phyloP scores from a whole-genome alignment of 2,888 invertebrate species.

The Diloba caeruleocephala region DNA sequence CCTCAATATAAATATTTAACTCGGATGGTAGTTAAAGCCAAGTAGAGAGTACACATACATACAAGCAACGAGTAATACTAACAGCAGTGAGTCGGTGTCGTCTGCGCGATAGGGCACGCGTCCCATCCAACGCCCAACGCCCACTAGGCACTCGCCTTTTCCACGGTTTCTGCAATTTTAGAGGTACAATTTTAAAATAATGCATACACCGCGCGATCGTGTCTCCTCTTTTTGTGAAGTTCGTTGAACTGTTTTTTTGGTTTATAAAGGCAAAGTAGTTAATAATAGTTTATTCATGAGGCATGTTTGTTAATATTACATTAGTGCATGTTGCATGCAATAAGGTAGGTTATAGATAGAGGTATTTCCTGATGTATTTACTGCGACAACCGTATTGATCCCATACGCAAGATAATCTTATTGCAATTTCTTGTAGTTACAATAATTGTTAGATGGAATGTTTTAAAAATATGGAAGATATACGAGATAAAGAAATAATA shows the following conservation, averaged over 20 bases:
- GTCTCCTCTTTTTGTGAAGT: constrained; percentile 34
- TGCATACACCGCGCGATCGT: constrained; percentile 42
- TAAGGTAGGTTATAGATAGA: too few species aligned
- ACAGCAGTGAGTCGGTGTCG: constrained; percentile 56
- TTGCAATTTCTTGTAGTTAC: too few species aligned
- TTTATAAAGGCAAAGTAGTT: constrained; percentile 34
- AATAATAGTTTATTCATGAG: too few species aligned
- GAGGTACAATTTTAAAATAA: constrained; percentile 54
- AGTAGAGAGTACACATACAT: constrained; percentile 48
- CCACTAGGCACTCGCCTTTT: constrained; percentile 52
- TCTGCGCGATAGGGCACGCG: constrained; percentile 67
- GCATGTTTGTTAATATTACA: too few species aligned
- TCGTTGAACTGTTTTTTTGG: constrained; percentile 36
- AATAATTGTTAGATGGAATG: too few species aligned
- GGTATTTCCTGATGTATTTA: too few species aligned
- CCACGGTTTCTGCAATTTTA: constrained; percentile 61
- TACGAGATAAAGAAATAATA: too few species aligned
- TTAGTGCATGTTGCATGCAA: too few species aligned
- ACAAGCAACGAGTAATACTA: constrained; percentile 58
- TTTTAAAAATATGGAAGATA: too few species aligned
- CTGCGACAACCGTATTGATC: too few species aligned
- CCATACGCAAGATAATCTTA: too few species aligned
- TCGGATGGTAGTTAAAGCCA: constrained; percentile 37
- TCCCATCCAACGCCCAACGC: constrained; percentile 48
- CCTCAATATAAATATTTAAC: constrained; percentile 42